Percentiles rank a stretch among this genome's conserved stretches.
These are phyloP conservation scores for Andrena trimmerana DNA, from an alignment of 2,888 invertebrate species.

Conservation along the genomic window DNA sequence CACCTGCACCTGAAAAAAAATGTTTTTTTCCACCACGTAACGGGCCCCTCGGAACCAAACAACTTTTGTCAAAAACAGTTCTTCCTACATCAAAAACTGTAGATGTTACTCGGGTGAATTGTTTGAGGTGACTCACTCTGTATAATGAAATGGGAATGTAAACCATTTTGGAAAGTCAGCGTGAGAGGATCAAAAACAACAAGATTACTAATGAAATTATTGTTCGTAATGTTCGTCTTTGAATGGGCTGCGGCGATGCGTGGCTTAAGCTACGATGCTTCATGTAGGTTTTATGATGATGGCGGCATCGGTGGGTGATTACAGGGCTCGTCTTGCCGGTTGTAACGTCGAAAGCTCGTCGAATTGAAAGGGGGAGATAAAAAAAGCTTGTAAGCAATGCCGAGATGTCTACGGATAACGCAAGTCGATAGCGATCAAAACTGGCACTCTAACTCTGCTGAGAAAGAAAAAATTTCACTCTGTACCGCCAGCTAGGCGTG, in stretches of 20 bases:
- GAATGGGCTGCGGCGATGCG: conserved; percentile 9
- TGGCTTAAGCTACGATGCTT: conserved; percentile 33
- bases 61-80: no score
- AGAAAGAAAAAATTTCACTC: conserved; percentile 21
- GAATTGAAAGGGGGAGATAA: conserved; percentile 50
- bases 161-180: not conserved
- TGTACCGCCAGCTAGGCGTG: no score
- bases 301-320: conserved; percentile 66
- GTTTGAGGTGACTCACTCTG: no score
- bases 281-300: conserved; percentile 36
- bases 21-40: no score
- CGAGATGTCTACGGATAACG: conserved; percentile 39
- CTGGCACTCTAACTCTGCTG: conserved; percentile 38
- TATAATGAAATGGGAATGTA: not conserved
- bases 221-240: conserved; percentile 5
- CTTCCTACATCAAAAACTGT: no score
- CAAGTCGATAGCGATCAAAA: conserved; percentile 56
- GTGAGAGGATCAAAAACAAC: not conserved
- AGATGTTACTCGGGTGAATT: no score
- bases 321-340: conserved; percentile 66
- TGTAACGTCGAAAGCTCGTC: conserved; percentile 69
- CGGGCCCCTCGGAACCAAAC: no score
- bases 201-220: not conserved
- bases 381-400: conserved; percentile 56
- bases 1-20: no score